These are phyloP conservation scores for Elmis aenea DNA, from an alignment of 2,888 invertebrate genomes.

Conservation along the genomic window DNA sequence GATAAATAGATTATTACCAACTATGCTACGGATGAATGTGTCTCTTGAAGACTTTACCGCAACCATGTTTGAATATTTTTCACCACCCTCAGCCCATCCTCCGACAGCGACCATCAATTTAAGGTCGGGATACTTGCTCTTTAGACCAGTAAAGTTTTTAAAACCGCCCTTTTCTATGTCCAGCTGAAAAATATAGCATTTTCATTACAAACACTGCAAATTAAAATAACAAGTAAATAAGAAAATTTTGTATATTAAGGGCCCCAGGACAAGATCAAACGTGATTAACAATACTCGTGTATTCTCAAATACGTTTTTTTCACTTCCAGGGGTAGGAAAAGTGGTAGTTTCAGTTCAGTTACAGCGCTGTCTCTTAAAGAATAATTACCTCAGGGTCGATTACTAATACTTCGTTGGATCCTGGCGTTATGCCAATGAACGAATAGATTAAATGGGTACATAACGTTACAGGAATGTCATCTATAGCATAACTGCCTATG, in stretches of 20 bases:
- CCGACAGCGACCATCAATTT: slow-evolving; percentile 81
- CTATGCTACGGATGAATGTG: slow-evolving; percentile 69
- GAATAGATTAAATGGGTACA: slow-evolving; percentile 88
- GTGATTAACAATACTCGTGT: too few relatives aligned
- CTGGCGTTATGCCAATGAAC: slow-evolving; percentile 80
- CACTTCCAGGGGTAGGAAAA: too few relatives aligned
- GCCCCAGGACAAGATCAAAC: too few relatives aligned
- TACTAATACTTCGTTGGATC: slow-evolving; percentile 68
- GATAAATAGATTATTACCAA: too few relatives aligned
- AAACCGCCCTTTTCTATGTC: slow-evolving; percentile 74
- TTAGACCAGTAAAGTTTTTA: slow-evolving; percentile 71
- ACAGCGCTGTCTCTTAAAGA: too few relatives aligned
- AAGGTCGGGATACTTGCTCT: slow-evolving; percentile 63
- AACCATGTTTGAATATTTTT: slow-evolving; percentile 81
- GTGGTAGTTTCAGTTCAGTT: too few relatives aligned
- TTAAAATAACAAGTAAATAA: slow-evolving; percentile 1
- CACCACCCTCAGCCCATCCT: slow-evolving; percentile 87
- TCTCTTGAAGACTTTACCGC: slow-evolving; percentile 62
- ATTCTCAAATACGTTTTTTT: too few relatives aligned
- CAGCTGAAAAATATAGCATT: slow-evolving; percentile 48
- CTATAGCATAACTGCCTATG: slow-evolving; percentile 74
- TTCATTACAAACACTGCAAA: not conserved
- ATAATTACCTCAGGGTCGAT: slow-evolving; percentile 74
- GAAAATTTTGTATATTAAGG: too few relatives aligned
- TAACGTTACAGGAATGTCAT: slow-evolving; percentile 74